Evolutionary conservation across 1,140 invertebrate species (phyloP), one percentile per base, ranked within the genome.

Genomic region (Plodia interpunctella): DNA sequence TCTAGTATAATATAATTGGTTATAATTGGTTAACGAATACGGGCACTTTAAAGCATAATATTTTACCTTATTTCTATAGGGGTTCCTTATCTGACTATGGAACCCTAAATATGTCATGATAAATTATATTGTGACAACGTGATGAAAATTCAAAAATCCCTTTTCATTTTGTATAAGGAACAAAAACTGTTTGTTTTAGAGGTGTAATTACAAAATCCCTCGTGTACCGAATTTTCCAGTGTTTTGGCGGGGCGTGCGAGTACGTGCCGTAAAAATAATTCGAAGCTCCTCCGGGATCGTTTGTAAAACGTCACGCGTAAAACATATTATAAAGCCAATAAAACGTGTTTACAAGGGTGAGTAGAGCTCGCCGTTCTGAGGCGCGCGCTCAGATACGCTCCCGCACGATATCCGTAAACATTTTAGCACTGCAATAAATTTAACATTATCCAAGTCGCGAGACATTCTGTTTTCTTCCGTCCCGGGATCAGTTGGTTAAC

Each of bases 291-390:
- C 76, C 35, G 80, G 81, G 87, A 89, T 89, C 87, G 87, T 89
- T 87, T 87, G 84, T 89, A 85, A 89, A 89, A 87, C 87, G 87
- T 89, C 87, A 87, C 87, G 87, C 84, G 84, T 89, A 89, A 85
- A 89, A 89, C 87, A 89, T 89, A 87, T 89, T 87, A 87, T 87
- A 89, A 89, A 89, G 87, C 87, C 84, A 89, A 89, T 89, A 89
- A 89, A 89, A 89, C 86, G 86, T 89, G 86, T 89, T 89, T 87
- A 89, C 84, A 89, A 87, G 84, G 86, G 84, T 86, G 86, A 87
- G 77, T 78, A 73, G 78, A 72, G 76, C 78, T 78, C 77, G 74
- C 71, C 73, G 71, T 70, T 65, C 69, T 65, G 68, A 65, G 62
- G 68, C 61, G 44, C 67, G 73, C 66, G 75, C 38, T 44, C 38